These are phyloP conservation scores for Eleutherodactylus coqui DNA, from an alignment of 2,797 vertebrate genomes.

Conservation along the genomic window DNA sequence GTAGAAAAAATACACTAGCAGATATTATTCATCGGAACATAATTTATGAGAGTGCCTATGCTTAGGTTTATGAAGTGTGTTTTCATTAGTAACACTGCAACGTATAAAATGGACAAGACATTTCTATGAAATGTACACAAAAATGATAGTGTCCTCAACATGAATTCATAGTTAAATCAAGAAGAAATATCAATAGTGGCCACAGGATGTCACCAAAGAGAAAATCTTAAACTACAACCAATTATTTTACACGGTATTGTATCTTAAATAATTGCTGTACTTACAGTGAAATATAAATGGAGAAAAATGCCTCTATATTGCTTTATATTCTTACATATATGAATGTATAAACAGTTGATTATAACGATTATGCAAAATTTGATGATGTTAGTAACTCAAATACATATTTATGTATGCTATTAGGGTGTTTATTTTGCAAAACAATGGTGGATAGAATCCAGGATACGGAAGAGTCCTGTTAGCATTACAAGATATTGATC, in stretches of 20 bases:
- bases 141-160: not conserved
- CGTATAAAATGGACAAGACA: not conserved
- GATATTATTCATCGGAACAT: not conserved
- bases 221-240: not conserved
- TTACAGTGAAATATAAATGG: not conserved
- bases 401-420: no score
- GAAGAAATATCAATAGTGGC: not conserved
- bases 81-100: not conserved
- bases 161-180: not conserved
- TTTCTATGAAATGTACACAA: not conserved
- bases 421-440: no score
- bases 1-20: not conserved
- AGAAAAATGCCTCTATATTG: not conserved
- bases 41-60: not conserved
- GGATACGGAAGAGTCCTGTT: no score
- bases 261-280: not conserved
- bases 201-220: constrained; percentile 18
- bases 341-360: not conserved
- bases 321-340: no score
- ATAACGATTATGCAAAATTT: not conserved
- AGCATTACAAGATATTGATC: no score
- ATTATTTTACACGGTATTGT: not conserved
- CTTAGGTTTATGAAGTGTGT: not conserved
- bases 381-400: not conserved
- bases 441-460: no score